Percentiles rank a stretch among this genome's conserved stretches.
These are phyloP conservation scores for Herpailurus yagouaroundi DNA, from an alignment of 2,113 vertebrate species.

Conservation along the genomic window DNA sequence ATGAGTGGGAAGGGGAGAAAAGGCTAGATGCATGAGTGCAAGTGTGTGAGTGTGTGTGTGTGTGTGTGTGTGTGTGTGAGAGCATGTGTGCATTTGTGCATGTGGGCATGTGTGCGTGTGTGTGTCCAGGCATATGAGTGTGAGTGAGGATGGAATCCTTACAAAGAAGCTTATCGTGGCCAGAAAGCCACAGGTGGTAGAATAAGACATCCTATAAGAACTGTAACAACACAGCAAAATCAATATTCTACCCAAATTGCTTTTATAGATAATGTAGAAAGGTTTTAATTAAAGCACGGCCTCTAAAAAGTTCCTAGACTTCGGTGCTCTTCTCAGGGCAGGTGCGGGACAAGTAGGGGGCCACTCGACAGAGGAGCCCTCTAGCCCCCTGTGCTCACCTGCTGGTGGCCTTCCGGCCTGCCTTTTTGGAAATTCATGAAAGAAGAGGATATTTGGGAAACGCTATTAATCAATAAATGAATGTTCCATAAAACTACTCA, in stretches of 20 bases:
- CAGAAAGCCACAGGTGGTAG: background rate
- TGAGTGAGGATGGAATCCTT: background rate
- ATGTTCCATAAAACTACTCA: background rate
- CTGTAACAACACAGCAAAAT: constrained; percentile 53
- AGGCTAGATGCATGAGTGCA: background rate
- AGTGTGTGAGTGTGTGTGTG: background rate
- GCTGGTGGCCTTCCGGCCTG: too few relatives aligned
- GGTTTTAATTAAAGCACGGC: constrained; percentile 69
- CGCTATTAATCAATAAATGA: background rate
- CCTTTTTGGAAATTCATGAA: background rate
- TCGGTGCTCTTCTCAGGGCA: background rate
- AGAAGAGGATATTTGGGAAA: background rate
- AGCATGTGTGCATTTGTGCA: background rate
- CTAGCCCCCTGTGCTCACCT: rapidly evolving
- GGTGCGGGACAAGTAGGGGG: too few relatives aligned
- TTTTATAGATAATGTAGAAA: constrained; percentile 69
- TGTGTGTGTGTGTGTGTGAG: too few relatives aligned
- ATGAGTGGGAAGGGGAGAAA: background rate
- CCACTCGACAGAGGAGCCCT: rapidly evolving
- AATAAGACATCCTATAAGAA: constrained; percentile 33
- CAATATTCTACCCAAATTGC: constrained; percentile 65
- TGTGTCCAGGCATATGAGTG: background rate
- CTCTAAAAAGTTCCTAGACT: background rate
- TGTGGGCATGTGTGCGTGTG: too few relatives aligned
- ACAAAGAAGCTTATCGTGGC: background rate